A percentile compares a stretch with the other conserved stretches of the same genome.
Conservation (phyloP, 2,113 vertebrate genomes). For the Rhinolophus sinicus region DNA sequence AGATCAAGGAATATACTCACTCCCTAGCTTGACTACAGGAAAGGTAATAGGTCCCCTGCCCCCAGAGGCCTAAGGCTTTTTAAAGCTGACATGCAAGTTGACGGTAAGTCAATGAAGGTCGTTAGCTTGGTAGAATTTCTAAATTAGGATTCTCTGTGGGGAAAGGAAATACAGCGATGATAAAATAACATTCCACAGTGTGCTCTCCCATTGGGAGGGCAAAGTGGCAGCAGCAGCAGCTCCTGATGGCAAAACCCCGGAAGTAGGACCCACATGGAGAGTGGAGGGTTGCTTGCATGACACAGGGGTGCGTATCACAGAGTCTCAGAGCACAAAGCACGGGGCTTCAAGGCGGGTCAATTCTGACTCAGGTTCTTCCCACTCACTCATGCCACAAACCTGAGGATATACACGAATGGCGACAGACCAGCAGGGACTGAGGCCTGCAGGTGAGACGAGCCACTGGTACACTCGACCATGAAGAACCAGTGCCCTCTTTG, state of each 20-base stretch:
- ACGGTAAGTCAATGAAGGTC: slow-evolving; percentile 67
- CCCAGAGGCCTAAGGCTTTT: slow-evolving; percentile 50
- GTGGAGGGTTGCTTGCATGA: background rate
- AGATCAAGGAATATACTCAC: background rate
- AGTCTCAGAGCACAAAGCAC: background rate
- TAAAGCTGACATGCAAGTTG: slow-evolving; percentile 53
- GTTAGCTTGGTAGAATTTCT: slow-evolving; percentile 71
- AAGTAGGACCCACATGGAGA: background rate
- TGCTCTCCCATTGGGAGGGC: background rate
- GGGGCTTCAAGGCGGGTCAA: background rate
- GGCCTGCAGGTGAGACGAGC: background rate
- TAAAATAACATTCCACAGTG: slow-evolving; percentile 50
- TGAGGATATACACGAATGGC: background rate
- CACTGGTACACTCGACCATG: background rate
- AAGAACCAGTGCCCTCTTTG: background rate
- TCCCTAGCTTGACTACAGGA: background rate
- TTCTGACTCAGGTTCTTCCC: background rate
- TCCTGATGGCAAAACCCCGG: background rate
- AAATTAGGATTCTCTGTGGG: slow-evolving; percentile 68
- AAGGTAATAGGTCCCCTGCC: slow-evolving; percentile 19
- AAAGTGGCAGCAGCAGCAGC: background rate
- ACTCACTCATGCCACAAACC: background rate
- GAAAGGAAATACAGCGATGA: slow-evolving; percentile 52
- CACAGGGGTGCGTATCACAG: background rate
- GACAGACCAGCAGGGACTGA: background rate